Evolutionary conservation across 1,140 invertebrate genomes (phyloP).

Genomic region (Panulirus ornatus): DNA sequence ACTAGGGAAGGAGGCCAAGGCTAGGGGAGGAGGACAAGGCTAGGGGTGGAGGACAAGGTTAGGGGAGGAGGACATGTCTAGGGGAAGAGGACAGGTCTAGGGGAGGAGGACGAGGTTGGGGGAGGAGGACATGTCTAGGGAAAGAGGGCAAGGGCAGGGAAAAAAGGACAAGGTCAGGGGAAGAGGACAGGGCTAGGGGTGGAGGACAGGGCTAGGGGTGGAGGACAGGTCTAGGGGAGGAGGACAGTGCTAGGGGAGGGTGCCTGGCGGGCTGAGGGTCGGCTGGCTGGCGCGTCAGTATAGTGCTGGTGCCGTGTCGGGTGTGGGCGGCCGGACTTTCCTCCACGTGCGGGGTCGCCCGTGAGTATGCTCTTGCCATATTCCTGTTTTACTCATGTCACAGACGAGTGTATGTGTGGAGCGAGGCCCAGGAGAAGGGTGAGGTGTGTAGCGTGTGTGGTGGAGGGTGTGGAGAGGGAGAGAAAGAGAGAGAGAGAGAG

Average conservation of each 20-base stretch:
- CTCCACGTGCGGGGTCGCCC: background rate
- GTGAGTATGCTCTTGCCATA: background rate
- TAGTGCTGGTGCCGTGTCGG: background rate
- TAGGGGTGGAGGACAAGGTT: background rate
- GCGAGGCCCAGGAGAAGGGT: too few relatives aligned
- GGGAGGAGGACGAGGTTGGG: background rate
- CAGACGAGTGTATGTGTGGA: background rate
- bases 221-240: too few relatives aligned
- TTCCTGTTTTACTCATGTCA: background rate
- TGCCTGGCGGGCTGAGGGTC: too few relatives aligned
- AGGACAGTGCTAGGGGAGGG: too few relatives aligned
- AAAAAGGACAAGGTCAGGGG: background rate
- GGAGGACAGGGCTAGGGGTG: too few relatives aligned
- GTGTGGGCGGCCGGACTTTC: background rate
- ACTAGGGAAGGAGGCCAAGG: background rate
- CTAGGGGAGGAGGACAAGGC: background rate
- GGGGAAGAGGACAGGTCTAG: background rate
- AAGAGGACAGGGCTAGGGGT: background rate
- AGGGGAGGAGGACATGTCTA: background rate
- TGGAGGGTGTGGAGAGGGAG: too few relatives aligned
- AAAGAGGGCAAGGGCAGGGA: background rate
- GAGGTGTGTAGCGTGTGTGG: too few relatives aligned
- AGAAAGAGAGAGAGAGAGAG: too few relatives aligned
- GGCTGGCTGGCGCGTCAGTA: background rate
- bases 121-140: too few relatives aligned